Percentiles rank a stretch among this genome's conserved stretches.
phyloP scores from a whole-genome alignment of 2,888 invertebrate species.

The Xestoiulus laeticollis region DNA sequence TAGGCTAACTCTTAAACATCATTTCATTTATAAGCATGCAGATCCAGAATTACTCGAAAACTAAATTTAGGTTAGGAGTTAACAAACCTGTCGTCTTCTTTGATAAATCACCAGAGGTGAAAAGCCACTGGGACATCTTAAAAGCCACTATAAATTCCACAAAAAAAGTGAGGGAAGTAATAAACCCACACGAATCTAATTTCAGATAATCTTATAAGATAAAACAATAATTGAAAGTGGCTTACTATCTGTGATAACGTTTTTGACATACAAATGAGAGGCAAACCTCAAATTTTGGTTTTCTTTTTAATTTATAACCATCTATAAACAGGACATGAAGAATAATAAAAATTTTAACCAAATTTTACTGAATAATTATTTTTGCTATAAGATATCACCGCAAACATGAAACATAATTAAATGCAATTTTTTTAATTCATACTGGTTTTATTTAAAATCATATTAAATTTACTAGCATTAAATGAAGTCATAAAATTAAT shows the following conservation, averaged over 20 bases:
- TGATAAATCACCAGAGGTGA: constrained; percentile 18
- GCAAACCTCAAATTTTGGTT: too few relatives aligned
- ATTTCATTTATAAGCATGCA: background rate
- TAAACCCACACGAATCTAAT: background rate
- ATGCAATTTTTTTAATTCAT: too few relatives aligned
- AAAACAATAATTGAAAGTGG: background rate
- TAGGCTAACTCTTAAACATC: background rate
- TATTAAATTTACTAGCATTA: too few relatives aligned
- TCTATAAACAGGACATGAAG: background rate
- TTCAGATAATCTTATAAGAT: background rate
- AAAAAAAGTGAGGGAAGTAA: background rate
- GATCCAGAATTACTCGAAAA: constrained; percentile 1
- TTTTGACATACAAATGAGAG: background rate
- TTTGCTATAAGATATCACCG: background rate
- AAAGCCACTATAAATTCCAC: background rate
- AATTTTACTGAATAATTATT: background rate
- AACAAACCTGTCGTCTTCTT: constrained; percentile 25
- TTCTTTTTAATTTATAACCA: background rate
- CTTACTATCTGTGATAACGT: background rate
- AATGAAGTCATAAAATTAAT: too few relatives aligned
- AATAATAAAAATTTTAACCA: too few relatives aligned
- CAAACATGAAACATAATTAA: too few relatives aligned
- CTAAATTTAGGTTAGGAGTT: constrained; percentile 27
- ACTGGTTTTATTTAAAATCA: too few relatives aligned
- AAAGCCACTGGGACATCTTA: constrained; percentile 38